These are phyloP conservation scores for Epizoanthus ramosus DNA, from an alignment of 92 coral and sea anemone genomes.

Conservation along the genomic window DNA sequence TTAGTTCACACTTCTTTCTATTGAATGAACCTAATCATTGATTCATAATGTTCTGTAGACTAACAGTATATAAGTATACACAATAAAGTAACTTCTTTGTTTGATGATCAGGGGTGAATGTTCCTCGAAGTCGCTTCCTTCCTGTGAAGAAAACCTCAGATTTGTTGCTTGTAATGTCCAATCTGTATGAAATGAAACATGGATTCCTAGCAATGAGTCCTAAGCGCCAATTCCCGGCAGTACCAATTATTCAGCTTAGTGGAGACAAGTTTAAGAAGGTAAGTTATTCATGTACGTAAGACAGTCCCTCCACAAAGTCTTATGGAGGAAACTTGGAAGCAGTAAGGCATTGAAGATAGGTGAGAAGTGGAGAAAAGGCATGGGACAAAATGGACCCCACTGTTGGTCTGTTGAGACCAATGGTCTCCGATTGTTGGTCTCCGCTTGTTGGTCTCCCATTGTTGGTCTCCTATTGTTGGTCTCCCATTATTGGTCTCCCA, in stretches of 20 bases:
- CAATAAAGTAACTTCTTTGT: background rate
- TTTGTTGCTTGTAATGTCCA: slow-evolving; percentile 87
- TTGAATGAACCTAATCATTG: too few species aligned
- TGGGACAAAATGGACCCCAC: too few species aligned
- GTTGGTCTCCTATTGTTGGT: too few species aligned
- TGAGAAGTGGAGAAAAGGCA: too few species aligned
- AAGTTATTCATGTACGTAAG: background rate
- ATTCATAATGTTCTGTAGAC: too few species aligned
- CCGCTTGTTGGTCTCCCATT: too few species aligned
- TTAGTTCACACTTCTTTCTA: too few species aligned
- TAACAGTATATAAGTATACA: too few species aligned
- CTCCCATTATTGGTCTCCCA: too few species aligned
- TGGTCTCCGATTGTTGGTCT: too few species aligned
- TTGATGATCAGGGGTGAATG: slow-evolving; percentile 74
- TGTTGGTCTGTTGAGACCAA: too few species aligned
- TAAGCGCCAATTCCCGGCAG: slow-evolving; percentile 83
- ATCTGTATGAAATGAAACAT: slow-evolving; percentile 85
- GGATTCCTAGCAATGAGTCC: slow-evolving; percentile 89
- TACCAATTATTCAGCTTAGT: slow-evolving; percentile 92
- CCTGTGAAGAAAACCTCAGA: slow-evolving; percentile 97
- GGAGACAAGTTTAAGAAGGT: slow-evolving; percentile 88
- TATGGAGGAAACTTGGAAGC: background rate
- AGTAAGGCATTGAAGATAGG: background rate
- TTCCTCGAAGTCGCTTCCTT: slow-evolving; percentile 98
- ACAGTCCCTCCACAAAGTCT: too few species aligned